Base-by-base conservation (phyloP, 2,888 invertebrate genomes). In the Agonum fuliginosum region DNA sequence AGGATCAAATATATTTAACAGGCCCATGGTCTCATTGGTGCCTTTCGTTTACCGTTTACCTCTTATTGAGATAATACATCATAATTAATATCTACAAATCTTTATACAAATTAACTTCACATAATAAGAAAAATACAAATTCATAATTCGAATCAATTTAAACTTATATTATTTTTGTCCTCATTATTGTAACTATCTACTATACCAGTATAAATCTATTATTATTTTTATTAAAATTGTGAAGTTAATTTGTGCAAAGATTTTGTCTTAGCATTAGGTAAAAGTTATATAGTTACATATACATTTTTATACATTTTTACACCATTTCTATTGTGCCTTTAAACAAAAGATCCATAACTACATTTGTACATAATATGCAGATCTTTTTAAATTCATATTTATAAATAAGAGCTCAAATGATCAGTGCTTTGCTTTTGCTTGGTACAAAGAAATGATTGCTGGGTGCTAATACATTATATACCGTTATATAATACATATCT, bases 351-450 rank as follows among this genome's bases (percentile, higher is more conserved):
- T 76, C 76, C 51, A 10, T 62, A 19, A 34, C 34, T 62, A 46
- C 46, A n/a, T n/a, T 65, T 65, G 62, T 74, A 74, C 27, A 62
- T 74, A 74, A 19, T 46, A 22, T 8, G 62, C 43, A 74, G 27
- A 73, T 41, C 34, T 65, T 62, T 62, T 62, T 58, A 46, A 43
- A 74, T 20, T 5, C 65, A 74, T 58, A 48, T 72, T 27, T 48
- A 62, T 62, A 6, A 1, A n/a, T 54, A 37, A 14, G 17, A 6
- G 12, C 46, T 62, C 58, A 41, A n/a, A 37, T n/a, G n/a, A n/a
- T n/a, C n/a, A 70, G 70, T 70, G 77, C 77, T 77, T 77, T 70
- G 70, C 70, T n/a, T n/a, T n/a, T n/a, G n/a, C n/a, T 76, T 76
- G 67, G 54, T 67, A 73, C 41, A 41, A 54, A 58, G 27, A 73